Evolutionary conservation across 2,797 vertebrate species (phyloP).

Genomic region (Pygocentrus nattereri): DNA sequence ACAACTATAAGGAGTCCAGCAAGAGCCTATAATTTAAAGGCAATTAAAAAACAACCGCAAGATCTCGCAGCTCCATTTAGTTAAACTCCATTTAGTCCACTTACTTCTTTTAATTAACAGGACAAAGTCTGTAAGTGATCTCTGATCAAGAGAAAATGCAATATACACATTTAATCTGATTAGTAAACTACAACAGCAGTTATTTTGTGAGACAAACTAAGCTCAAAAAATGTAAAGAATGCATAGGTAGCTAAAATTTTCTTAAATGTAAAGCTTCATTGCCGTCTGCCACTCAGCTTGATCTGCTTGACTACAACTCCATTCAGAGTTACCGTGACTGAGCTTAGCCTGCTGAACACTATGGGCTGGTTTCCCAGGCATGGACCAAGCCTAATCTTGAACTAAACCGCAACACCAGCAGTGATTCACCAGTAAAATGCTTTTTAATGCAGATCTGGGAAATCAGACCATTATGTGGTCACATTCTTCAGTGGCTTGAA

Average conservation of each 20-base stretch:
- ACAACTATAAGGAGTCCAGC: background rate
- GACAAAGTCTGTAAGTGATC: background rate
- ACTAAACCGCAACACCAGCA: background rate
- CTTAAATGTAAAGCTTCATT: background rate
- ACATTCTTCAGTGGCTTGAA: too few species aligned
- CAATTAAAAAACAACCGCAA: background rate
- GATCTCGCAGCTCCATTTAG: background rate
- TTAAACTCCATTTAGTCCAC: too few species aligned
- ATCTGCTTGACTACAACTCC: background rate
- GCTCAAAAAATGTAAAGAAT: background rate
- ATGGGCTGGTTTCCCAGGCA: constrained; percentile 3
- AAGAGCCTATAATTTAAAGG: background rate
- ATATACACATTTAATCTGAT: background rate
- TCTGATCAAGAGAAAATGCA: background rate
- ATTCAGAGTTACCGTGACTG: background rate
- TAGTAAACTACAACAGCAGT: background rate
- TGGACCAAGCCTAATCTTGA: background rate
- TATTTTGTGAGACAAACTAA: background rate
- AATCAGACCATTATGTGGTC: background rate
- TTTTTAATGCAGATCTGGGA: background rate
- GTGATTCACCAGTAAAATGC: background rate
- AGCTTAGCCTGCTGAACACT: background rate
- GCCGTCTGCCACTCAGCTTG: background rate
- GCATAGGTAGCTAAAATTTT: background rate
- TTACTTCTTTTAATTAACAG: background rate